phyloP scores from a whole-genome alignment of 2,888 invertebrate genomes.

The Drymonia ruficornis region DNA sequence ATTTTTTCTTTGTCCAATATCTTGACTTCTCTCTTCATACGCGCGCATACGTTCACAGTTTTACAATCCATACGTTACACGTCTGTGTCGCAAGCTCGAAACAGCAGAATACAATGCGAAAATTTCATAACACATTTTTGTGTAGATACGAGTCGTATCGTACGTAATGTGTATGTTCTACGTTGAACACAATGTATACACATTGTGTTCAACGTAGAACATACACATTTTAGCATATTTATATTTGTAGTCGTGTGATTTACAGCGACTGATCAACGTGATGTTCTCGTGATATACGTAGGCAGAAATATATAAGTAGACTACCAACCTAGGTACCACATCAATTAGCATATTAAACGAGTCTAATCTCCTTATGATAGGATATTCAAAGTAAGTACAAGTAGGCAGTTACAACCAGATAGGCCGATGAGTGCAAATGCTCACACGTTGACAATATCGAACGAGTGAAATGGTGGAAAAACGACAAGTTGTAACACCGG shows the following conservation, averaged over 20 bases:
- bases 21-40: neutral
- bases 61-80: too few species aligned
- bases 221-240: neutral
- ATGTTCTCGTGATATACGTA: neutral
- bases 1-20: neutral
- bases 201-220: neutral
- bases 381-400: too few species aligned
- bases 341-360: too few species aligned
- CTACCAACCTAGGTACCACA: too few species aligned
- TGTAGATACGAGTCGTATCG: conserved; percentile 16
- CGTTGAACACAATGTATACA: neutral
- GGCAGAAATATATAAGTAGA: too few species aligned
- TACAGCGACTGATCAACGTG: too few species aligned
- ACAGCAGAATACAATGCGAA: conserved; percentile 26
- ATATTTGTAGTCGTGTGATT: too few species aligned
- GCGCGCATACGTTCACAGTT: conserved; percentile 19
- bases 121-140: conserved; percentile 33
- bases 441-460: conserved; percentile 23
- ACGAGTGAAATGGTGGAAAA: conserved; percentile 69
- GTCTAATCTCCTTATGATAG: too few species aligned
- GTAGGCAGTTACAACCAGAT: too few species aligned
- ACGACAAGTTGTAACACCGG: conserved; percentile 61
- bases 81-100: conserved; percentile 29
- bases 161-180: neutral
- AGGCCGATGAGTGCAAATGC: too few species aligned